Base-by-base conservation (phyloP, 2,888 invertebrate genomes). In the Anagyrus pseudococci region DNA sequence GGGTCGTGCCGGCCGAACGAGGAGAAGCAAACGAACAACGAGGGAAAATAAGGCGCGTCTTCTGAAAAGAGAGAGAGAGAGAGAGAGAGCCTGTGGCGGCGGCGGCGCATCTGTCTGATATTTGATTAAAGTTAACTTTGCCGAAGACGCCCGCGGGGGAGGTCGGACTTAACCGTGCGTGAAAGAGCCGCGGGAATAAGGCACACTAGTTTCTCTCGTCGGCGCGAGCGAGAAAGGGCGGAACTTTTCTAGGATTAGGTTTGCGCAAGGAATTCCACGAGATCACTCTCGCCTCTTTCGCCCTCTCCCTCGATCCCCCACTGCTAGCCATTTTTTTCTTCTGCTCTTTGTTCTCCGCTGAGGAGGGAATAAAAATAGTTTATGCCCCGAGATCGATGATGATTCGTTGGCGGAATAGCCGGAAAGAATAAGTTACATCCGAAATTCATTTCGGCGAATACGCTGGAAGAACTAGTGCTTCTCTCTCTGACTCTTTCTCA, bases 121-220 rank as follows among this genome's bases (percentile, higher is more conserved):
- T 75, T 75, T 75, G 74, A 76, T 76, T 76, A 75, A 75, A 74
- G 71, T 72, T 70, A 67, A 74, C 74, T 73, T 72, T 68, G 70
- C 71, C 19, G 23, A 29, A 15, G 25, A 17, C 40, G 58, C 22
- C n/a, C 52, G 13, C 25, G n/a, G 37, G n/a, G 13, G 22, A 4
- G 22, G 20, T 22, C 53, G 50, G 25, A 46, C 40, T 59, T 46
- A 64, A 59, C 55, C 59, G 64, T 41, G 58, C 64, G 50, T 55
- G 56, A 59, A 64, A 49, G 40, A 58, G 49, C 43, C 19, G 41
- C 15, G 29, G 8, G 52, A 22, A 4, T 8, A 20, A 26, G 41
- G 41, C 20, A 50, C 48, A 54, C 54, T 2, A 17, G 41, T 8
- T 33, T 33, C 8, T 33, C 13, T 33, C 13, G 6, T 8, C 33